These are phyloP conservation scores for Perdix hodgsoniae DNA, from an alignment of 2,797 vertebrate species.

Conservation along the genomic window DNA sequence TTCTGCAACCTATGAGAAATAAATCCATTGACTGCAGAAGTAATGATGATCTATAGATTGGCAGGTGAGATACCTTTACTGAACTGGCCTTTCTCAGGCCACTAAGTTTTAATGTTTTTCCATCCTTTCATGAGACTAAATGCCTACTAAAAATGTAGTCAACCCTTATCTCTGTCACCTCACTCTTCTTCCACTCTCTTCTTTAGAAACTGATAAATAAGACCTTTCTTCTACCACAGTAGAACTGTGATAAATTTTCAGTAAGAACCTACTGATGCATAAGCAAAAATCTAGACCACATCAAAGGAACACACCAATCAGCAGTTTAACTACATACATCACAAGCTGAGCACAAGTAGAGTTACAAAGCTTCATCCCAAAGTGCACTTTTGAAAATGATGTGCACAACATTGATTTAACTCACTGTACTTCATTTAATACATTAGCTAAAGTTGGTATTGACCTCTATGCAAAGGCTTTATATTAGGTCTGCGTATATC, in stretches of 20 bases:
- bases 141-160: not conserved
- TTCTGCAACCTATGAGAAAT: not conserved
- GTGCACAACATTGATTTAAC: not conserved
- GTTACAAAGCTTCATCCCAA: too few species aligned
- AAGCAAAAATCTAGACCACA: not conserved
- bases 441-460: not conserved
- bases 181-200: rapidly evolving
- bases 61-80: not conserved
- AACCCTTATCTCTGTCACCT: not conserved
- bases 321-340: not conserved
- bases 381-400: too few species aligned
- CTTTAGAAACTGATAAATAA: not conserved
- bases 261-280: not conserved
- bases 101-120: not conserved
- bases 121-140: not conserved
- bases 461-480: not conserved
- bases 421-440: not conserved
- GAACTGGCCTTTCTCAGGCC: not conserved
- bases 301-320: not conserved
- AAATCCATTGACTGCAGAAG: not conserved
- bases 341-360: rapidly evolving
- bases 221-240: not conserved
- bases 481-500: not conserved
- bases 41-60: not conserved
- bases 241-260: not conserved